phyloP scores from a whole-genome alignment of 2,888 invertebrate species.

The Agonopterix heracliana region DNA sequence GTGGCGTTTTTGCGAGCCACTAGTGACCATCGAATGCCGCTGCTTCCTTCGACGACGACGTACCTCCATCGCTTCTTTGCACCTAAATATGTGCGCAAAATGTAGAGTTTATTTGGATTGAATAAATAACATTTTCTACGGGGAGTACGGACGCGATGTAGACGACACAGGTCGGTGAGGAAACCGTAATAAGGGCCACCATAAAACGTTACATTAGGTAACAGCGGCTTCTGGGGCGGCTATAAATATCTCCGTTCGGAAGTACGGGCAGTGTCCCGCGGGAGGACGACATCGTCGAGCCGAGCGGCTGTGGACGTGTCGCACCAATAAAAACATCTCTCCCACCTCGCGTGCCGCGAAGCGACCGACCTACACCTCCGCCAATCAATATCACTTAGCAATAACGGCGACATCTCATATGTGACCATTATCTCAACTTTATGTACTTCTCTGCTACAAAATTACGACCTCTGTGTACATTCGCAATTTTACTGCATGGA shows the following conservation, averaged over 20 bases:
- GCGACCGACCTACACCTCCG: slow-evolving; percentile 34
- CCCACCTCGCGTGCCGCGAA: slow-evolving; percentile 32
- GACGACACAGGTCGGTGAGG: slow-evolving; percentile 48
- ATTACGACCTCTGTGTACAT: slow-evolving; percentile 31
- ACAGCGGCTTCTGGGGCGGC: slow-evolving; percentile 73
- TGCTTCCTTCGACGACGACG: slow-evolving; percentile 16
- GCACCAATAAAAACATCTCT: slow-evolving; percentile 68
- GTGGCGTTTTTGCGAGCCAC: slow-evolving; percentile 56
- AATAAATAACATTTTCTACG: slow-evolving; percentile 51
- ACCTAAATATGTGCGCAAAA: slow-evolving; percentile 25
- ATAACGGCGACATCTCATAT: slow-evolving; percentile 51
- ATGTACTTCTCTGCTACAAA: slow-evolving; percentile 32
- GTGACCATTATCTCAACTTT: slow-evolving; percentile 46
- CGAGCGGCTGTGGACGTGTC: slow-evolving; percentile 65
- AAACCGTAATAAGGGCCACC: slow-evolving; percentile 73
- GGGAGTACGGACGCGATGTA: slow-evolving; percentile 29
- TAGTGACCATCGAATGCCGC: slow-evolving; percentile 40
- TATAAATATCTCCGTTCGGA: slow-evolving; percentile 75
- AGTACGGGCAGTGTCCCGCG: slow-evolving; percentile 72
- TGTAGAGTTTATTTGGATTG: slow-evolving; percentile 39
- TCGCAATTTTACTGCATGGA: slow-evolving; percentile 8
- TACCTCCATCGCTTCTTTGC: slow-evolving; percentile 17
- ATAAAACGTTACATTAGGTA: slow-evolving; percentile 76
- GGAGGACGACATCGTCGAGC: slow-evolving; percentile 60
- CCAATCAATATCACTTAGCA: slow-evolving; percentile 69